Conservation (phyloP, 2,113 vertebrate genomes). For the Azemiops feae region DNA sequence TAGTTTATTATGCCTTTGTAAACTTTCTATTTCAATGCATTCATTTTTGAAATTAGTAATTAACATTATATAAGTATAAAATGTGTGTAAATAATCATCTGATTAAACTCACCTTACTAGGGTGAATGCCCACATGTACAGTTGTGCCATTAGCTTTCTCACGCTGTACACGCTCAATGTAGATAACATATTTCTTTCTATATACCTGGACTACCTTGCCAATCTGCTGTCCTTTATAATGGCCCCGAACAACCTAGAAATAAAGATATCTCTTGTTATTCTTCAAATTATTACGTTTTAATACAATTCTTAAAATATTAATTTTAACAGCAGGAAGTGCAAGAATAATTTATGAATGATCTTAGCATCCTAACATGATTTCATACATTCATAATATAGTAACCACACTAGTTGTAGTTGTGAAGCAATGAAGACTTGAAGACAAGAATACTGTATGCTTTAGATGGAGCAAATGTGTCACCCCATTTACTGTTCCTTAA, state of each 20-base stretch:
- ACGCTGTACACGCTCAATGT: constrained; percentile 90
- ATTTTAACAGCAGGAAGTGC: background rate
- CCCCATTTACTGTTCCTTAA: background rate
- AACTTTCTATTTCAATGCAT: background rate
- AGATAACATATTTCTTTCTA: constrained; percentile 92
- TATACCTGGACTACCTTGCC: constrained; percentile 94
- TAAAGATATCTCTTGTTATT: background rate
- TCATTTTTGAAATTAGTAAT: background rate
- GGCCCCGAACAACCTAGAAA: constrained; percentile 83
- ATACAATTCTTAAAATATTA: background rate
- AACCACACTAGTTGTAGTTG: background rate
- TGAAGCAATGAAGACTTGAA: background rate
- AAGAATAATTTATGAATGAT: background rate
- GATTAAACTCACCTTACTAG: constrained; percentile 81
- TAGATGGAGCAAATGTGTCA: background rate
- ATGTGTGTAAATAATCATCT: background rate
- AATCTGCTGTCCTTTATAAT: constrained; percentile 95
- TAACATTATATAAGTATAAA: fast-evolving
- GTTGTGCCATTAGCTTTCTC: constrained; percentile 93
- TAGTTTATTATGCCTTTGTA: constrained; percentile 19
- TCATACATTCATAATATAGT: fast-evolving
- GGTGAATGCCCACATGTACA: constrained; percentile 91
- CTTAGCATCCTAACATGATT: fast-evolving
- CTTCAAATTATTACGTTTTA: background rate
- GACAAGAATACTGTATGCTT: background rate